These are phyloP conservation scores for Caiman crocodilus DNA, from an alignment of 2,797 vertebrate species.

Conservation along the genomic window DNA sequence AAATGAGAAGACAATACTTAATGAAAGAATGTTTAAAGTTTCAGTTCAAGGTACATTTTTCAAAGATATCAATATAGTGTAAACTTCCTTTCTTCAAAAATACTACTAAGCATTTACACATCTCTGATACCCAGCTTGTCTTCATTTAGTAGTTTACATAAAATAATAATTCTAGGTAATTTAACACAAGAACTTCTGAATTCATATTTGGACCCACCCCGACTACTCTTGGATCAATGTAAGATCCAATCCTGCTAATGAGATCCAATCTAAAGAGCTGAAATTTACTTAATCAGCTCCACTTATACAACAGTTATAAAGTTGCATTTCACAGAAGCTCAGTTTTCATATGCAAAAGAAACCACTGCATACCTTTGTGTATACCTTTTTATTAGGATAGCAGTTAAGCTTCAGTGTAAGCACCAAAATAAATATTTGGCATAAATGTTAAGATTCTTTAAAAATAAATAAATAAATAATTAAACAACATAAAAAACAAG, in stretches of 20 bases:
- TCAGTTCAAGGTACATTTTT: slow-evolving; percentile 66
- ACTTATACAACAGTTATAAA: slow-evolving; percentile 1
- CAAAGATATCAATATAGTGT: slow-evolving; percentile 5
- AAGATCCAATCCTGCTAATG: slow-evolving; percentile 8
- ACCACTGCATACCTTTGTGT: slow-evolving; percentile 11
- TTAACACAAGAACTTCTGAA: neutral
- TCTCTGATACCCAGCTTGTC: neutral
- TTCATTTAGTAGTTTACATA: slow-evolving; percentile 23
- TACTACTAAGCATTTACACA: neutral
- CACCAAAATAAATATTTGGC: slow-evolving; percentile 50
- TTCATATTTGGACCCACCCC: slow-evolving; percentile 23
- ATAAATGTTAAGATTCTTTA: slow-evolving; percentile 47
- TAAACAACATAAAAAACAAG: slow-evolving; percentile 65
- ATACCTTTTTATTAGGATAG: slow-evolving; percentile 7
- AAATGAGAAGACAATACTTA: slow-evolving; percentile 51
- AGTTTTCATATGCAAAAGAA: slow-evolving; percentile 61
- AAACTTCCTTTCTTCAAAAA: slow-evolving; percentile 24
- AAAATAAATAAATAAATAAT: neutral
- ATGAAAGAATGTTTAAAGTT: slow-evolving; percentile 50
- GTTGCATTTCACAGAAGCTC: slow-evolving; percentile 16
- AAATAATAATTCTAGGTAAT: slow-evolving; percentile 31
- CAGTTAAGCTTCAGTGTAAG: slow-evolving; percentile 61
- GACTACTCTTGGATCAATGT: slow-evolving; percentile 11
- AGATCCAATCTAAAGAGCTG: neutral
- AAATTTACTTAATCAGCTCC: neutral